These are phyloP conservation scores for Mesochorus sp. DNA, from an alignment of 2,888 invertebrate genomes.

Conservation along the genomic window DNA sequence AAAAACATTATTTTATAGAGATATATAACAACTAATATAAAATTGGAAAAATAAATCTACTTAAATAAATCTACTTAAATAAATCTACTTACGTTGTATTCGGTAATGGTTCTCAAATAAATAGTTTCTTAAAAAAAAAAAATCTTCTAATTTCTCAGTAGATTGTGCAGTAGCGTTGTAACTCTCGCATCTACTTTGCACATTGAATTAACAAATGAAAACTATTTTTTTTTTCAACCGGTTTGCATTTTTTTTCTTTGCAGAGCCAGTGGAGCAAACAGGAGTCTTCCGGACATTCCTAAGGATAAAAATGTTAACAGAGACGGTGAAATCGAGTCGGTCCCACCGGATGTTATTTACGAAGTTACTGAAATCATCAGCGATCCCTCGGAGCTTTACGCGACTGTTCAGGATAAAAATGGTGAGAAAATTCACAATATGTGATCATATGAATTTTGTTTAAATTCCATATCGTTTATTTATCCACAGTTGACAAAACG, in stretches of 20 bases:
- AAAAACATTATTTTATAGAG: too few relatives aligned
- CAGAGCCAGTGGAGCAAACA: slow-evolving; percentile 85
- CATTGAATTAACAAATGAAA: slow-evolving; percentile 12
- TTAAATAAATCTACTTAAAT: too few relatives aligned
- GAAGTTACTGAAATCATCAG: slow-evolving; percentile 82
- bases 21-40: too few relatives aligned
- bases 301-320: slow-evolving; percentile 86
- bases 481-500: slow-evolving; percentile 64
- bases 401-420: slow-evolving; percentile 88
- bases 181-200: slow-evolving; percentile 21
- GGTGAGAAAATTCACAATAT: slow-evolving; percentile 52
- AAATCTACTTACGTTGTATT: not conserved
- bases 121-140: slow-evolving; percentile 19
- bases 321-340: slow-evolving; percentile 73
- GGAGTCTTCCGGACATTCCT: slow-evolving; percentile 94
- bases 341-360: slow-evolving; percentile 76
- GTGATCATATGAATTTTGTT: not conserved
- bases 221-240: not conserved
- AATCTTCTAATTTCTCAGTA: slow-evolving; percentile 1
- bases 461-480: slow-evolving; percentile 22
- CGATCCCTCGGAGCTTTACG: slow-evolving; percentile 93
- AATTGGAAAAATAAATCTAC: too few relatives aligned
- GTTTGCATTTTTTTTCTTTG: slow-evolving; percentile 25
- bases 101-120: slow-evolving; percentile 22
- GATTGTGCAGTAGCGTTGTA: slow-evolving; percentile 17